These are phyloP conservation scores for Pocillopora verrucosa DNA, from an alignment of 64 coral and sea anemone species.

Conservation along the genomic window DNA sequence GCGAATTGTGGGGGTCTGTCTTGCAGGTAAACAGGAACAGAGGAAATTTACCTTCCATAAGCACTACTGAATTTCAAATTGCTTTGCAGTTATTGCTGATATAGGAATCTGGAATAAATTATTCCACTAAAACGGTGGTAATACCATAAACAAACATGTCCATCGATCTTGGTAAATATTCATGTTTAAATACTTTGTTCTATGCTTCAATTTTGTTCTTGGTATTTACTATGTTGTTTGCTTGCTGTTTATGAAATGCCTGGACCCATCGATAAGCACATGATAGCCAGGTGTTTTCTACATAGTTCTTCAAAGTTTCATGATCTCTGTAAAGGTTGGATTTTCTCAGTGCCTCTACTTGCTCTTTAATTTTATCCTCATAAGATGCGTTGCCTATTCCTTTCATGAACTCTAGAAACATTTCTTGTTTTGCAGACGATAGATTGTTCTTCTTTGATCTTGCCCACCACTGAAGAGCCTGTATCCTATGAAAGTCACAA, in stretches of 20 bases:
- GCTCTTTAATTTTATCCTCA: conserved; percentile 7
- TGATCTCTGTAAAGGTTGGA: conserved; percentile 30
- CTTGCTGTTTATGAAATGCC: conserved; percentile 43
- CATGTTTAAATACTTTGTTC: conserved; percentile 55
- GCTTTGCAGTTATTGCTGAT: conserved; percentile 25
- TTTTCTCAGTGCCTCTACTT: conserved; percentile 5
- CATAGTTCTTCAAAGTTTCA: conserved; percentile 1
- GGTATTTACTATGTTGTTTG: conserved; percentile 44
- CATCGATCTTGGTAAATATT: too few species aligned
- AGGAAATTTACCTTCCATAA: too few species aligned
- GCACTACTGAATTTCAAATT: too few species aligned
- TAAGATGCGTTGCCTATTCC: conserved; percentile 12
- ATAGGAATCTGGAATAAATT: conserved; percentile 16
- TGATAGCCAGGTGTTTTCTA: conserved; percentile 23
- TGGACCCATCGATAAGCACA: conserved; percentile 36
- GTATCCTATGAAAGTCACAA: conserved; percentile 66
- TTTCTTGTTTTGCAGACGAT: conserved; percentile 30
- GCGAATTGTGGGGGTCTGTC: too few species aligned
- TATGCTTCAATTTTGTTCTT: conserved; percentile 52
- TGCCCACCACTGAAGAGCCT: conserved; percentile 28
- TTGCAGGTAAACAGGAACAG: too few species aligned
- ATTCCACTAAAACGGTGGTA: conserved; percentile 28
- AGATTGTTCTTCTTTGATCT: conserved; percentile 47
- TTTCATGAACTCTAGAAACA: conserved; percentile 50
- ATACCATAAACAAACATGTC: conserved; percentile 52